phyloP scores from a whole-genome alignment of 1,140 invertebrate species.

The Marisa cornuarietis region DNA sequence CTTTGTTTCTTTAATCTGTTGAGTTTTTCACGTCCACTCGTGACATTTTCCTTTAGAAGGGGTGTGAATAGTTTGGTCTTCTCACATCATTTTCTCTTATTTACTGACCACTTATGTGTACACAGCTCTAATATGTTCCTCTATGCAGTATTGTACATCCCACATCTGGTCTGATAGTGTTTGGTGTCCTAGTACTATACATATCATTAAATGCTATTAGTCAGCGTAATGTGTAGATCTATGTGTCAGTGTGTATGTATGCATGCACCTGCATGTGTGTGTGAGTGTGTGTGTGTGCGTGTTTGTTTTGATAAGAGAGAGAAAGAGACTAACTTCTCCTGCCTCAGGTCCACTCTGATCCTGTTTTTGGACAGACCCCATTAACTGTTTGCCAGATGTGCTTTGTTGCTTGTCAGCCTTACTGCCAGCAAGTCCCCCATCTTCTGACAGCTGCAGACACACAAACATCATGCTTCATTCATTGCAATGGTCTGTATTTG shows the following conservation, averaged over 20 bases:
- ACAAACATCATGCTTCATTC: background rate
- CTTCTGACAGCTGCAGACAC: background rate
- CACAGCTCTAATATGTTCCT: background rate
- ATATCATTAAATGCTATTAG: background rate
- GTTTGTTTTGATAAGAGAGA: background rate
- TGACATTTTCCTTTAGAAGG: too few species aligned
- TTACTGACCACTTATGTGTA: too few species aligned
- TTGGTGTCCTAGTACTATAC: too few species aligned
- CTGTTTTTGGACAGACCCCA: background rate
- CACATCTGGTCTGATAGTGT: too few species aligned
- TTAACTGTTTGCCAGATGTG: background rate
- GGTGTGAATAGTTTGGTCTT: too few species aligned
- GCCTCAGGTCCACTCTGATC: background rate
- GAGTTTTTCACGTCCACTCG: too few species aligned
- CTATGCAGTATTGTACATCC: too few species aligned
- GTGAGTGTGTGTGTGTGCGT: background rate
- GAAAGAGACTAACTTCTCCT: background rate
- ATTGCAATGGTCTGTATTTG: too few species aligned
- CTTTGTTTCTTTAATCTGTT: too few species aligned
- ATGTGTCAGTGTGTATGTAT: background rate
- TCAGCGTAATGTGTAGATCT: background rate
- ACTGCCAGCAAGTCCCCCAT: slow-evolving; percentile 4
- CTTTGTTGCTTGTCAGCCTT: background rate
- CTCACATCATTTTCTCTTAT: too few species aligned
- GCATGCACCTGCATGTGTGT: background rate